Percentiles rank a stretch among this genome's conserved stretches.
phyloP scores from a whole-genome alignment of 2,888 invertebrate species.

The Pyrgus malvae region DNA sequence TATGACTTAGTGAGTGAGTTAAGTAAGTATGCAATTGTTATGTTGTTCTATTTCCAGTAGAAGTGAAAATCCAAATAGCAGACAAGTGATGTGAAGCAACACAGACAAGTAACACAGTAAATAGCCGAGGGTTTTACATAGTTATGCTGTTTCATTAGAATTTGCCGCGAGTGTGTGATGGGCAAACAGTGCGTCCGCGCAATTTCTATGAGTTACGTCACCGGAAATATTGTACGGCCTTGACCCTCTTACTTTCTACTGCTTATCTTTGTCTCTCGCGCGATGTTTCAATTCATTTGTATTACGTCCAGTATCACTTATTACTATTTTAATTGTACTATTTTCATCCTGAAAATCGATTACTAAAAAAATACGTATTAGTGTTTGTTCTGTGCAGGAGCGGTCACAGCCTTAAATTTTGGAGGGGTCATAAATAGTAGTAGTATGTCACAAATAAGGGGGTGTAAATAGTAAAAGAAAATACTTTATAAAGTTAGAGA shows the following conservation, averaged over 20 bases:
- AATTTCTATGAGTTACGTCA: conserved; percentile 32
- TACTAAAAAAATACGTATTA: too few relatives aligned
- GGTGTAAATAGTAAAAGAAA: too few relatives aligned
- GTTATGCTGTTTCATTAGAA: conserved; percentile 15
- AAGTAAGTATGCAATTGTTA: neutral
- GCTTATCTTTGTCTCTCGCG: conserved; percentile 8
- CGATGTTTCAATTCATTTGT: neutral
- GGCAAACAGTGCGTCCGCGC: conserved; percentile 24
- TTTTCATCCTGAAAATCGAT: too few relatives aligned
- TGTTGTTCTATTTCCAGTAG: neutral
- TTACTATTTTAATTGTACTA: too few relatives aligned
- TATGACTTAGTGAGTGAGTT: neutral
- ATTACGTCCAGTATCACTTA: neutral
- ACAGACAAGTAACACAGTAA: conserved; percentile 10
- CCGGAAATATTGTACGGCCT: conserved; percentile 37
- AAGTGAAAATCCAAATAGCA: conserved; percentile 14
- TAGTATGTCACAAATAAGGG: too few relatives aligned
- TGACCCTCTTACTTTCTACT: conserved; percentile 45
- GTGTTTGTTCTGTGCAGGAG: too few relatives aligned
- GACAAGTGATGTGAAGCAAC: conserved; percentile 11
- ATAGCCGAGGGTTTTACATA: conserved; percentile 14
- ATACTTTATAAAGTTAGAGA: too few relatives aligned
- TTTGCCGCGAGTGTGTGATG: conserved; percentile 20
- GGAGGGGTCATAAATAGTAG: too few relatives aligned
- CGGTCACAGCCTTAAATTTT: too few relatives aligned